These are phyloP conservation scores for Misgurnus anguillicaudatus DNA, from an alignment of 2,113 vertebrate genomes.

Conservation along the genomic window DNA sequence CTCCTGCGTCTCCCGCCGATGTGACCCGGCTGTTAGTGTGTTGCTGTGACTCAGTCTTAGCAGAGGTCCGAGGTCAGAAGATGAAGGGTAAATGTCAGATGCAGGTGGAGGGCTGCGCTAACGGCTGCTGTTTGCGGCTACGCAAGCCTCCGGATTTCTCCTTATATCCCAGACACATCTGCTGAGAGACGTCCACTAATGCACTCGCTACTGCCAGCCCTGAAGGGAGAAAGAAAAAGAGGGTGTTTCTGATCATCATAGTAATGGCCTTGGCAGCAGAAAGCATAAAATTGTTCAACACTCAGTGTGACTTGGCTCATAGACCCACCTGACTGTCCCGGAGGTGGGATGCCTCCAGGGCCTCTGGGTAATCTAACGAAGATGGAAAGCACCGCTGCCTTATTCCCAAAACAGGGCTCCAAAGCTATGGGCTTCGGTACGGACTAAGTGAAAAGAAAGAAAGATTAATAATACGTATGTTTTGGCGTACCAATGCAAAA, in stretches of 20 bases:
- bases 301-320: not conserved
- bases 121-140: constrained; percentile 51
- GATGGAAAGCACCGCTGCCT: constrained; percentile 95
- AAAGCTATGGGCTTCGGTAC: constrained; percentile 96
- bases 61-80: constrained; percentile 49
- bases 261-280: not conserved
- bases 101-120: constrained; percentile 42
- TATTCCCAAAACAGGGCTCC: constrained; percentile 97
- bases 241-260: not conserved
- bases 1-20: not conserved
- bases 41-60: constrained; percentile 45
- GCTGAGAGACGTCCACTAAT: constrained; percentile 54
- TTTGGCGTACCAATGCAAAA: not conserved
- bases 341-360: constrained; percentile 91
- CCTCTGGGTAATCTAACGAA: constrained; percentile 94
- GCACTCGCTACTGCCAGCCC: constrained; percentile 45
- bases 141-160: constrained; percentile 56
- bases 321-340: constrained; percentile 92
- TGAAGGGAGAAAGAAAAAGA: constrained; percentile 32
- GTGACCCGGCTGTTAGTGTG: constrained; percentile 11
- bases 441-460: constrained; percentile 71
- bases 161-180: constrained; percentile 56
- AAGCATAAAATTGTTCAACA: constrained; percentile 16
- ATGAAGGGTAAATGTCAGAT: constrained; percentile 28
- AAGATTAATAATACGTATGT: not conserved